Conservation (phyloP, 2,797 vertebrate genomes). For the Perodicticus potto region DNA sequence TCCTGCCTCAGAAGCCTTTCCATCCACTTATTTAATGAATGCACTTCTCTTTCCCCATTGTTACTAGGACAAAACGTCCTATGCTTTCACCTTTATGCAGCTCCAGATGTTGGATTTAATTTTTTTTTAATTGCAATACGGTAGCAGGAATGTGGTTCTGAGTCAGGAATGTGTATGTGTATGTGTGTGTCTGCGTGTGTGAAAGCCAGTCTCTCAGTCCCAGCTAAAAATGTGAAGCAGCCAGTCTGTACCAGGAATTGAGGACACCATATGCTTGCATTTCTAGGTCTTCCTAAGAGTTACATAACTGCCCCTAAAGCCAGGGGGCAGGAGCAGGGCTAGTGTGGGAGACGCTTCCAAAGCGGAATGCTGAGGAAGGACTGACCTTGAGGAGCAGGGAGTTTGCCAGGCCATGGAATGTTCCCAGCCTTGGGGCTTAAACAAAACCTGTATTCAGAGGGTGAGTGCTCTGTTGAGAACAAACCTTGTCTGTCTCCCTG, state of each 20-base stretch:
- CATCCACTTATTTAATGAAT: not conserved
- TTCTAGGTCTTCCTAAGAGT: constrained; percentile 75
- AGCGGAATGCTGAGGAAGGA: constrained; percentile 67
- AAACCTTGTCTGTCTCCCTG: constrained; percentile 66
- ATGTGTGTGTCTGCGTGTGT: not conserved
- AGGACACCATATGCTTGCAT: constrained; percentile 70
- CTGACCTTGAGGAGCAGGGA: constrained; percentile 69
- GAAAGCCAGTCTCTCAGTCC: constrained; percentile 66
- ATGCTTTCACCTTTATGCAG: not conserved
- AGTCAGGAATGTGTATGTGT: not conserved
- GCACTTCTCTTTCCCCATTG: not conserved
- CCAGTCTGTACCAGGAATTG: constrained; percentile 53
- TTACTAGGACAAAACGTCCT: not conserved
- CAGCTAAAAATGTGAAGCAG: constrained; percentile 70
- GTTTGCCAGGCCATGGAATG: constrained; percentile 56
- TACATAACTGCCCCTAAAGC: constrained; percentile 72
- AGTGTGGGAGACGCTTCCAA: constrained; percentile 65
- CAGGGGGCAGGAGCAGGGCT: constrained; percentile 70
- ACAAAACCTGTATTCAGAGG: constrained; percentile 75
- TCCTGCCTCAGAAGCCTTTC: not conserved
- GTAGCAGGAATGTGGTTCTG: not conserved
- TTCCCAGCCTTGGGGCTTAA: constrained; percentile 55
- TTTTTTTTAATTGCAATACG: not conserved
- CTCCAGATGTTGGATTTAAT: constrained; percentile 47
- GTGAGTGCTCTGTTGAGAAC: constrained; percentile 22